These are phyloP conservation scores for Nomada ruficornis DNA, from an alignment of 2,888 invertebrate genomes.

Conservation along the genomic window DNA sequence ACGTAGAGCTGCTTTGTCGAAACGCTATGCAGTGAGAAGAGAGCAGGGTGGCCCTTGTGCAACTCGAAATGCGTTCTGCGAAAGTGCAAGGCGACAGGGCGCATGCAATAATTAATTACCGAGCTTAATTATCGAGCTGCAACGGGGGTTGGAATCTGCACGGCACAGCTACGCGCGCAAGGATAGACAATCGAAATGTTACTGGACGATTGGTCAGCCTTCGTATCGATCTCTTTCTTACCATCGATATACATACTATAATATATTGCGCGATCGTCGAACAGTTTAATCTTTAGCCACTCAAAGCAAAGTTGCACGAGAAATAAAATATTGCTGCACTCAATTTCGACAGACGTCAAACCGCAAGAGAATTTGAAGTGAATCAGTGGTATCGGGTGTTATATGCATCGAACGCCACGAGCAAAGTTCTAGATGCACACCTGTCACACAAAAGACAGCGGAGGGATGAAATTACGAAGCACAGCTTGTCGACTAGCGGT, in stretches of 20 bases:
- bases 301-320: no score
- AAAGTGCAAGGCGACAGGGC: conserved; percentile 6
- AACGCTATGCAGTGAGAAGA: background rate
- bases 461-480: conserved; percentile 53
- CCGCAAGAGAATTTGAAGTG: background rate
- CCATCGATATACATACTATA: no score
- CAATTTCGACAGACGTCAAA: background rate
- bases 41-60: background rate
- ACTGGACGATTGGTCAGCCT: no score
- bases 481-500: conserved; percentile 33
- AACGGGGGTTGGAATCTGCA: no score
- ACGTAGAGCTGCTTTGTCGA: conserved; percentile 14
- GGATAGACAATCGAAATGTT: no score
- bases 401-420: background rate
- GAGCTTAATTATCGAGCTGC: no score
- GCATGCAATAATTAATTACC: conserved; percentile 28
- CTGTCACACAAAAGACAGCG: conserved; percentile 29
- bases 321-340: background rate
- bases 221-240: no score
- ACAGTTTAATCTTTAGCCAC: no score
- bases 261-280: no score
- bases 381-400: background rate
- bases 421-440: background rate
- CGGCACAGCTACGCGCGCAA: no score
- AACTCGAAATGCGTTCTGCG: background rate